Evolutionary conservation across 2,113 vertebrate genomes (phyloP).

Genomic region (Trogon melanurus): DNA sequence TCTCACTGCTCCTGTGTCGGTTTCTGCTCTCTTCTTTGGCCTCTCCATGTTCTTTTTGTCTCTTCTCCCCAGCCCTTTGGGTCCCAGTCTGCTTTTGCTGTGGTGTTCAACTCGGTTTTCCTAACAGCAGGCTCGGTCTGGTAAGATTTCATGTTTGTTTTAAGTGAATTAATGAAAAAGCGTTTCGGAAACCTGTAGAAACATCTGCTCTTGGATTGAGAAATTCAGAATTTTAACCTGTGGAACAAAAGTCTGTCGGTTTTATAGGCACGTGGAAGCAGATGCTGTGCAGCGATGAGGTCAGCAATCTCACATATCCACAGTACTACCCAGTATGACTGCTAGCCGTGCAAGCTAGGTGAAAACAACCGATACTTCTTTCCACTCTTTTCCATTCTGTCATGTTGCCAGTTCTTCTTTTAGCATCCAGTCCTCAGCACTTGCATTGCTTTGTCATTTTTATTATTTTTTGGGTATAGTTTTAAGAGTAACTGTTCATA

Average conservation of each 20-base stretch:
- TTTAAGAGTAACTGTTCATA: background rate
- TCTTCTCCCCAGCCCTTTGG: background rate
- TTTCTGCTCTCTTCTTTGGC: background rate
- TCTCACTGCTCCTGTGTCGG: accelerated
- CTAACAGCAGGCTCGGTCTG: background rate
- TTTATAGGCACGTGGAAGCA: background rate
- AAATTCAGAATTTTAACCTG: background rate
- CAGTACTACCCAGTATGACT: background rate
- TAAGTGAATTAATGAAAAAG: background rate
- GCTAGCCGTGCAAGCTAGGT: background rate
- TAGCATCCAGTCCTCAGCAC: background rate
- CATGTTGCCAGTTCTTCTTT: background rate
- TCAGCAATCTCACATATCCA: background rate
- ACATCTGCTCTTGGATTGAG: background rate
- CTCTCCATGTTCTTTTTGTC: background rate
- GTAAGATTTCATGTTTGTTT: background rate
- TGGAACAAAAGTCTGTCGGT: background rate
- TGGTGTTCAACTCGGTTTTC: accelerated
- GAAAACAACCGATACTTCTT: background rate
- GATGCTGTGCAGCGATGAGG: background rate
- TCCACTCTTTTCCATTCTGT: background rate
- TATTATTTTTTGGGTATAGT: background rate
- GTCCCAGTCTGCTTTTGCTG: background rate
- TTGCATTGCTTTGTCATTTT: background rate
- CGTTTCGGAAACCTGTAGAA: background rate